These are phyloP conservation scores for Drosophila paranaensis DNA, from an alignment of 2,888 invertebrate species.

Conservation along the genomic window DNA sequence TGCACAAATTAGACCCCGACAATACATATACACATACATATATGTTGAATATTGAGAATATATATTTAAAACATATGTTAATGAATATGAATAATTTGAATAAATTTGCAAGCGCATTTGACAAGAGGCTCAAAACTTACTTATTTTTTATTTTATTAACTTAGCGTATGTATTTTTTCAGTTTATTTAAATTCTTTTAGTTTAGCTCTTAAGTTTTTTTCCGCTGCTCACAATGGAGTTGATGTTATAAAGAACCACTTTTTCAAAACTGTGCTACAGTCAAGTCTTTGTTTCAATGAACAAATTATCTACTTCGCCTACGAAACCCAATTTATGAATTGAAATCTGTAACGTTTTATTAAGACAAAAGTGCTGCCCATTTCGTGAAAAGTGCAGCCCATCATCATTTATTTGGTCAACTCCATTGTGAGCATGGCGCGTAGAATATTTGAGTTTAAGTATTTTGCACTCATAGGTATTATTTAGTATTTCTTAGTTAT, in stretches of 20 bases:
- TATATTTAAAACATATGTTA: slow-evolving; percentile 14
- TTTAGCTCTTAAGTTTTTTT: slow-evolving; percentile 30
- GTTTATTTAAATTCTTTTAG: slow-evolving; percentile 35
- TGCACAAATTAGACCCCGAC: slow-evolving; percentile 60
- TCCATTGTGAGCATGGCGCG: slow-evolving; percentile 14
- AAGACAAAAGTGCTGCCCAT: neutral
- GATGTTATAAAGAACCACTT: neutral
- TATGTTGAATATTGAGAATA: neutral
- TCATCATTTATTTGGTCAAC: neutral
- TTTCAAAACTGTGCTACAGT: no score
- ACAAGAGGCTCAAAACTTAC: slow-evolving; percentile 48
- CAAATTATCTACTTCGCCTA: no score
- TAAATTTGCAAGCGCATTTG: slow-evolving; percentile 43
- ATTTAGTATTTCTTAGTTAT: slow-evolving; percentile 18
- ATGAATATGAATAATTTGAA: slow-evolving; percentile 6
- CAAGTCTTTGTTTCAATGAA: no score
- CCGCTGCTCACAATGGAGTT: slow-evolving; percentile 9
- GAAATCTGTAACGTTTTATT: neutral
- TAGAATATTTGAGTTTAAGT: slow-evolving; percentile 15
- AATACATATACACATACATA: neutral
- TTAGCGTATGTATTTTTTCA: slow-evolving; percentile 40
- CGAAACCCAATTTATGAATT: neutral
- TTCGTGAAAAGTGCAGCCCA: slow-evolving; percentile 5
- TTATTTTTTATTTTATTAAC: slow-evolving; percentile 22
- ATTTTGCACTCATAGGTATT: slow-evolving; percentile 28